Evolutionary conservation across 2,113 vertebrate species (phyloP).

Genomic region (Trematomus loennbergii): DNA sequence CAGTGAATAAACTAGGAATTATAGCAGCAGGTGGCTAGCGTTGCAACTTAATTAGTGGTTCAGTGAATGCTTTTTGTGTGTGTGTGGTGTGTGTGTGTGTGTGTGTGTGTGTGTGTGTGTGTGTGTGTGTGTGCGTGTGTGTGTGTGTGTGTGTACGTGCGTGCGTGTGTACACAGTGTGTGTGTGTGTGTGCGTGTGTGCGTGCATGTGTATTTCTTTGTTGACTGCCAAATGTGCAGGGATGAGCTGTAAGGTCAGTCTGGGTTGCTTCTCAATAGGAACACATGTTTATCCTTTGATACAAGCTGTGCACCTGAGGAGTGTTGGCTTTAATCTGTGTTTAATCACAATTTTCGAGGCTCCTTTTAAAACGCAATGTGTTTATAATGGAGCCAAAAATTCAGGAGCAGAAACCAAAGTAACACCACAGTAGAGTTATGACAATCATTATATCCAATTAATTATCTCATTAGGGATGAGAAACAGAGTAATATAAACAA

Average conservation of each 20-base stretch:
- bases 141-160: constrained; percentile 2
- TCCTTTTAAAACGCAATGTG: neutral
- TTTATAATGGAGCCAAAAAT: neutral
- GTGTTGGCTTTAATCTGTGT: constrained; percentile 29
- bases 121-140: constrained; percentile 19
- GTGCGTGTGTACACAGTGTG: constrained; percentile 1
- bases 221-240: neutral
- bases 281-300: constrained; percentile 35
- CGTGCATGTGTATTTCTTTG: constrained; percentile 10
- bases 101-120: constrained; percentile 10
- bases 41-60: constrained; percentile 48
- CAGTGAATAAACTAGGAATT: constrained; percentile 20
- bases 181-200: neutral
- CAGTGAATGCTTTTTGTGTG: constrained; percentile 1
- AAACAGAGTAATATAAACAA: neutral
- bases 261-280: constrained; percentile 27
- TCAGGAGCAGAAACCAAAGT: constrained; percentile 3
- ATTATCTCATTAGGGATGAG: neutral
- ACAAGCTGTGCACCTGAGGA: constrained; percentile 16
- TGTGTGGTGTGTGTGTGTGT: constrained; percentile 1
- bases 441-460: neutral
- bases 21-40: neutral
- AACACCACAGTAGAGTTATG: neutral
- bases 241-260: constrained; percentile 30
- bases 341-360: constrained; percentile 20